phyloP scores from a whole-genome alignment of 2,113 vertebrate species.

The Podarcis muralis region DNA sequence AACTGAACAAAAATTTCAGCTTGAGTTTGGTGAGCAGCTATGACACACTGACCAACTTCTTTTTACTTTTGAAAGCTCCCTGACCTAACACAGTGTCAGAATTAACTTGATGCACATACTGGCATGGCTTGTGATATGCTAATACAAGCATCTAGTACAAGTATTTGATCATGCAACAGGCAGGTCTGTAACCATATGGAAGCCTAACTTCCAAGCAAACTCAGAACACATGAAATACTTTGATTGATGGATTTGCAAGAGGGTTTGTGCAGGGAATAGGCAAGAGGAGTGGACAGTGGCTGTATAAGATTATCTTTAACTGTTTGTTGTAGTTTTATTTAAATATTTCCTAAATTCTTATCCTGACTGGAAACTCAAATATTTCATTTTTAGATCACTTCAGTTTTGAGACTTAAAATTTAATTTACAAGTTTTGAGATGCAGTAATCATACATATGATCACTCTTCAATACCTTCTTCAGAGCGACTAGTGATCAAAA shows the following conservation, averaged over 20 bases:
- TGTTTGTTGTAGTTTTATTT: not conserved
- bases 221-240: not conserved
- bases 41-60: not conserved
- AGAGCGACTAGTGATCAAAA: slow-evolving; percentile 49
- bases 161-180: not conserved
- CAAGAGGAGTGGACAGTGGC: not conserved
- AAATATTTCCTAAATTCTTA: slow-evolving; percentile 10
- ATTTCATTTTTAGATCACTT: slow-evolving; percentile 41
- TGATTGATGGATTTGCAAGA: not conserved
- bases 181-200: not conserved
- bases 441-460: slow-evolving; percentile 27
- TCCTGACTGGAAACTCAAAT: slow-evolving; percentile 11
- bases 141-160: not conserved
- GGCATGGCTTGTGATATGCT: not conserved
- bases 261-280: not conserved
- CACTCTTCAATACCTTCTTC: slow-evolving; percentile 46
- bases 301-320: accelerated
- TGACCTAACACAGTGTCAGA: not conserved
- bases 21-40: not conserved
- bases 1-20: not conserved
- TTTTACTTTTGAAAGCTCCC: not conserved
- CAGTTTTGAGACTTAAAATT: slow-evolving; percentile 33
- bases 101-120: not conserved
- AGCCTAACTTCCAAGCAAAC: not conserved
- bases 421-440: slow-evolving; percentile 32